Evolutionary conservation across 2,888 invertebrate genomes (phyloP).

Genomic region (Melanophora roralis): DNA sequence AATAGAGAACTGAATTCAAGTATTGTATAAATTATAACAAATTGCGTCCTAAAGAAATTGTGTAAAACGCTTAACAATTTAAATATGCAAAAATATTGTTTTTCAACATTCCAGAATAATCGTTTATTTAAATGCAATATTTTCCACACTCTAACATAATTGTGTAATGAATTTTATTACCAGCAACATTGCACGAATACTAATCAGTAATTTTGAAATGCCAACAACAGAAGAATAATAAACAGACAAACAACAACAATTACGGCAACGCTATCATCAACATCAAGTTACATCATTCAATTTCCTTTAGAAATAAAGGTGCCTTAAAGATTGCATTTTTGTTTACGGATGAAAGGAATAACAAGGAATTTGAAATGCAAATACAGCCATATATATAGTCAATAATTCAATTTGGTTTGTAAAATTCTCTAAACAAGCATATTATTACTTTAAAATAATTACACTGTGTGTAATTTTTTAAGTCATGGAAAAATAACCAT

Average conservation of each 20-base stretch:
- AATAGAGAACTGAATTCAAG: too few relatives aligned
- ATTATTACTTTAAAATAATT: too few relatives aligned
- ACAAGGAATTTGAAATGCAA: neutral
- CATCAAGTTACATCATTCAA: neutral
- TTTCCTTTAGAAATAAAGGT: neutral
- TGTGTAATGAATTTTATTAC: constrained; percentile 39
- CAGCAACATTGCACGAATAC: constrained; percentile 43
- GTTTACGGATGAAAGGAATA: neutral
- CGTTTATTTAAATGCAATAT: constrained; percentile 35
- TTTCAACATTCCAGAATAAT: neutral
- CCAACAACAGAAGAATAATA: neutral
- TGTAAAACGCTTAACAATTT: neutral
- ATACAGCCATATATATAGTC: neutral
- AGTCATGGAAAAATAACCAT: too few relatives aligned
- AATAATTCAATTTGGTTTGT: too few relatives aligned
- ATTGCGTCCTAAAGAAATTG: neutral
- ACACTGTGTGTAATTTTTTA: too few relatives aligned
- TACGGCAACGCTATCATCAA: neutral
- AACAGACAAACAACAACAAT: constrained; percentile 3
- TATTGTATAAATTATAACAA: neutral
- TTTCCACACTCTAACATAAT: constrained; percentile 41
- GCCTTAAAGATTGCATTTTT: neutral
- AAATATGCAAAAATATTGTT: neutral
- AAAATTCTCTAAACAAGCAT: too few relatives aligned
- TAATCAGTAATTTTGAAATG: constrained; percentile 43